Percentiles rank a stretch among this genome's conserved stretches.
These are phyloP conservation scores for Parus major DNA, from an alignment of 2,113 vertebrate genomes.

Conservation along the genomic window DNA sequence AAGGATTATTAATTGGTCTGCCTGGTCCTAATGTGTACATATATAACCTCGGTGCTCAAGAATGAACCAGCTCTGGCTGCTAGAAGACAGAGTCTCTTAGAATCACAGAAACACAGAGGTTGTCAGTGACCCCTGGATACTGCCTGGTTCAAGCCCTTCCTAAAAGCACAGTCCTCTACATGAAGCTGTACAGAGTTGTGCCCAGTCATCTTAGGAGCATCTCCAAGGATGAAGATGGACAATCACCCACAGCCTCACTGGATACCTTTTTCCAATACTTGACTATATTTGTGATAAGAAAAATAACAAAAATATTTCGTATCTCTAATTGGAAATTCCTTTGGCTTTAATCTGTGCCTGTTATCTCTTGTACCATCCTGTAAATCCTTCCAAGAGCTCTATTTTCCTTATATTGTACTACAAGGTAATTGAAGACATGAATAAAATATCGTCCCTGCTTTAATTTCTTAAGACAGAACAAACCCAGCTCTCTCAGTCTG, in stretches of 20 bases:
- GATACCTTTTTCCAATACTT: background rate
- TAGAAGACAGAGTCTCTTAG: background rate
- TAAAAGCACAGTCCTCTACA: background rate
- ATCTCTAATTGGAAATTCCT: background rate
- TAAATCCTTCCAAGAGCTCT: background rate
- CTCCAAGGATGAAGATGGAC: background rate
- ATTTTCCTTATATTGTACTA: background rate
- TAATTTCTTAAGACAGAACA: background rate
- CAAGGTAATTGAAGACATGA: background rate
- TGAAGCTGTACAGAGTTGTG: background rate
- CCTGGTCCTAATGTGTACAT: background rate
- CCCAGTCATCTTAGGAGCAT: background rate
- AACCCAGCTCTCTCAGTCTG: background rate
- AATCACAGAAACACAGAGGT: background rate
- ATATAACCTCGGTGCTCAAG: background rate
- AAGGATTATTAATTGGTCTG: background rate
- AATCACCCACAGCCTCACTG: background rate
- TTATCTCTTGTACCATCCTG: background rate
- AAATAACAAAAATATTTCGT: rapidly evolving
- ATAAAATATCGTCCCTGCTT: background rate
- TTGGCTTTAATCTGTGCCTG: background rate
- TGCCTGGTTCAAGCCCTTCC: background rate
- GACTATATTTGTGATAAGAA: background rate
- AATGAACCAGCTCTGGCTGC: background rate
- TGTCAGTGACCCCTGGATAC: background rate